Evolutionary conservation across 2,797 vertebrate species (phyloP), one percentile per base, ranked within the genome.

Genomic region (Enteromius mattozi): DNA sequence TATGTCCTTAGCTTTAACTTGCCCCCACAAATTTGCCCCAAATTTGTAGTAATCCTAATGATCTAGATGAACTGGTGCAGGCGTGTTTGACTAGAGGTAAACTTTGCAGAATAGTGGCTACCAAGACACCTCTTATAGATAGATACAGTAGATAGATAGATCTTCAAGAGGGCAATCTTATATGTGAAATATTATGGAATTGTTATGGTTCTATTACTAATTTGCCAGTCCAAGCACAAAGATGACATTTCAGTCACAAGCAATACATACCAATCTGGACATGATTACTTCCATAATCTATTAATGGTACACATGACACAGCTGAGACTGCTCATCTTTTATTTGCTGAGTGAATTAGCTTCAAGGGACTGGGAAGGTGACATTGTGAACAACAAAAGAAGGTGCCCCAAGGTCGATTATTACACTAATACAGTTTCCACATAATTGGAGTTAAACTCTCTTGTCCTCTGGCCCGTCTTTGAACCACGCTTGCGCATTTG

Each of bases 391-490:
- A 24, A 66, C 61, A 12, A 51, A 77, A 80, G 76, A 82, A 81
- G 69, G 30, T 24, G 16, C 35, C 69, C 59, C 80, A 86, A 88
- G 88, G 85, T 85, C 59, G 27, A 88, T 89, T 88, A 86, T 86
- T 83, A 77, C 69, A 71, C 84, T 86, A 86, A 88, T 85, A 78
- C 77, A 78, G 81, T 89, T 89, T 81, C 71, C 40, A 74, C 12
- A 16, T 70, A 81, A 85, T 82, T 87, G 75, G 49, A 68, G 69
- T 81, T 83, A 80, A 87, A 86, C 24, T 65, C 61, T 40, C 14
- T 33, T 10, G 47, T 80, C 66, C 76, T 59, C 16, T 78, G 24
- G 77, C 61, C 72, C 6, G 78, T 86, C 86, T 83, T 85, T 81
- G 78, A 88, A 83, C 80, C 61, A 42, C 1, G 3, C 30, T 35